These are phyloP conservation scores for Siphamia tubifer DNA, from an alignment of 2,113 vertebrate species.

Conservation along the genomic window DNA sequence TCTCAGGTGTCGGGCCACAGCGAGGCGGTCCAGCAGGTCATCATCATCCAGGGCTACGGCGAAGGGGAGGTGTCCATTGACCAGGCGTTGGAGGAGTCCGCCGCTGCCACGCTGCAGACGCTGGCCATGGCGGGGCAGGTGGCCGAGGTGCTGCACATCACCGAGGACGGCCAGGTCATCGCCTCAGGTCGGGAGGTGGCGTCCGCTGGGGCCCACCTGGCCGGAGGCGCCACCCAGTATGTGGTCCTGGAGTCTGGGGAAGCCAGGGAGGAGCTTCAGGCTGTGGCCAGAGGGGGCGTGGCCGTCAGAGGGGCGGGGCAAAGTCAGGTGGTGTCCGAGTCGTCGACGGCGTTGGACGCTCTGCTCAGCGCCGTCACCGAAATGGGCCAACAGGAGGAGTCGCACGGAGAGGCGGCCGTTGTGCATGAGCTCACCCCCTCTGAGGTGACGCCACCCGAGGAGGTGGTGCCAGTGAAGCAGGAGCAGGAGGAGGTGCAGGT, in stretches of 20 bases:
- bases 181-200: slow-evolving; percentile 79
- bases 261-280: slow-evolving; percentile 48
- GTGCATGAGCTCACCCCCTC: slow-evolving; percentile 46
- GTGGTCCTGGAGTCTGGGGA: slow-evolving; percentile 87
- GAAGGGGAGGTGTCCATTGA: slow-evolving; percentile 86
- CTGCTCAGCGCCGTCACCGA: slow-evolving; percentile 93
- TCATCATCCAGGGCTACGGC: slow-evolving; percentile 93
- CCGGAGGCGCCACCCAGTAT: slow-evolving; percentile 85
- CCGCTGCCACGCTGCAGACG: slow-evolving; percentile 92
- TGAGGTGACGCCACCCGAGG: slow-evolving; percentile 35
- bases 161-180: slow-evolving; percentile 92
- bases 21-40: slow-evolving; percentile 88
- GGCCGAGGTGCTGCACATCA: slow-evolving; percentile 94
- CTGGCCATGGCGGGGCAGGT: slow-evolving; percentile 94
- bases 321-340: slow-evolving; percentile 70
- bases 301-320: slow-evolving; percentile 46
- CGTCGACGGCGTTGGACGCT: slow-evolving; percentile 89
- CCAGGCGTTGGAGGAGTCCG: slow-evolving; percentile 90
- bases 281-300: slow-evolving; percentile 64
- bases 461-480: slow-evolving; percentile 47
- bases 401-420: slow-evolving; percentile 45
- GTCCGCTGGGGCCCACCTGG: slow-evolving; percentile 67
- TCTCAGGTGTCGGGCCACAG: slow-evolving; percentile 66
- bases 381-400: slow-evolving; percentile 81
- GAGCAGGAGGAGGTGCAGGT: slow-evolving; percentile 74